Percentiles rank a stretch among this genome's conserved stretches.
Conservation (phyloP, 2,113 vertebrate genomes). For the Nettapus auritus region DNA sequence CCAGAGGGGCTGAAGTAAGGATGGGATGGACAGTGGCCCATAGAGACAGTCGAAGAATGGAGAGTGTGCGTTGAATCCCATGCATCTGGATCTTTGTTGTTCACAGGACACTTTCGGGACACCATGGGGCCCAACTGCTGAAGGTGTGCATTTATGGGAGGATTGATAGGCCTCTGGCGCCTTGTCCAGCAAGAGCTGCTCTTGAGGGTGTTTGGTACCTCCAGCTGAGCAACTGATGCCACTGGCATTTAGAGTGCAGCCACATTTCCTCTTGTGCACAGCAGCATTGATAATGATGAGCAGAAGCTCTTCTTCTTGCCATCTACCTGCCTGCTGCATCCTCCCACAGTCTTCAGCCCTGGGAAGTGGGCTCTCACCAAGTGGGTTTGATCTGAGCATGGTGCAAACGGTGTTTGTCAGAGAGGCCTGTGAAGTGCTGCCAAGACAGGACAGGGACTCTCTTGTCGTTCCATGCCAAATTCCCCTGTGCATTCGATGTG, state of each 20-base stretch:
- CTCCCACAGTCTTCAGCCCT: neutral
- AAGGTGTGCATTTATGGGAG: neutral
- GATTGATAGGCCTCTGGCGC: accelerated
- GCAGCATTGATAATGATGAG: neutral
- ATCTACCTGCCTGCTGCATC: neutral
- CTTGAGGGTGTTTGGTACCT: neutral
- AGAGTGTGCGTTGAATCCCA: neutral
- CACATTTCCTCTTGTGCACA: neutral
- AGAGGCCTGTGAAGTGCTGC: neutral
- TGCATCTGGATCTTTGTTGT: neutral
- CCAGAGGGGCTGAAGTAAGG: neutral
- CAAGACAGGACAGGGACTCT: neutral
- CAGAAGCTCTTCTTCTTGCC: neutral
- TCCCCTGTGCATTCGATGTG: neutral
- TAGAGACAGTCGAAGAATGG: neutral
- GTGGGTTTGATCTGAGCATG: neutral
- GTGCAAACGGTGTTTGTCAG: neutral
- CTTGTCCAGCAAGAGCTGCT: neutral
- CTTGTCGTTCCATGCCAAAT: neutral
- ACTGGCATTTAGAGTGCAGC: neutral
- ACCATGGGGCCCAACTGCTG: neutral
- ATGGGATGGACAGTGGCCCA: neutral
- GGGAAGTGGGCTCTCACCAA: neutral
- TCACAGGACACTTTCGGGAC: neutral
- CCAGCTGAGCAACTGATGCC: neutral